Evolutionary conservation across 2,113 vertebrate genomes (phyloP).

Genomic region (Dascyllus trimaculatus): DNA sequence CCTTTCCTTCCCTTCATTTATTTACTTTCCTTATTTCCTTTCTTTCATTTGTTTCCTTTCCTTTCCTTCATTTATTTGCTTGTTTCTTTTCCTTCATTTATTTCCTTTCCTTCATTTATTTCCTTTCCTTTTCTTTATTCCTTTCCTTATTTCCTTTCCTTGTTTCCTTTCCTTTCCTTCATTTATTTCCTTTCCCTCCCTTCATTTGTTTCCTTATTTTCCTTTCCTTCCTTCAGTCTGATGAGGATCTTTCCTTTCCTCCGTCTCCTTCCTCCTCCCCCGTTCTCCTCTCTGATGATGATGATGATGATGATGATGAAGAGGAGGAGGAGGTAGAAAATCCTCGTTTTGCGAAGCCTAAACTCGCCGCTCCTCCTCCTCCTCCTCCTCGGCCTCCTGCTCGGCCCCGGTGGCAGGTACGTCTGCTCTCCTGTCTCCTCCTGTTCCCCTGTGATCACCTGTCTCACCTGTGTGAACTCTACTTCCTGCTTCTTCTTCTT

Average conservation of each 20-base stretch:
- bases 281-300: constrained; percentile 48
- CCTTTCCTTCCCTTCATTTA: too few relatives aligned
- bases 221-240: constrained; percentile 29
- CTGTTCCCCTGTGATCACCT: too few relatives aligned
- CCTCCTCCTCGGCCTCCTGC: constrained; percentile 40
- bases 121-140: too few relatives aligned
- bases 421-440: neutral
- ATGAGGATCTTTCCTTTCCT: constrained; percentile 49
- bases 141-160: too few relatives aligned
- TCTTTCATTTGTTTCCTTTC: too few relatives aligned
- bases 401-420: constrained; percentile 80
- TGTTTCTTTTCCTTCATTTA: too few relatives aligned
- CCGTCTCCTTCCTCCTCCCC: constrained; percentile 53
- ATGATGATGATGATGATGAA: constrained; percentile 41
- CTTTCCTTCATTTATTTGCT: too few relatives aligned
- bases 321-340: constrained; percentile 58
- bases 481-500: constrained; percentile 22
- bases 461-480: neutral
- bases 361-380: constrained; percentile 26
- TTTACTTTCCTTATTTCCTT: too few relatives aligned
- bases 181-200: neutral
- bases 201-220: neutral
- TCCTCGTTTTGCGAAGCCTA: constrained; percentile 81
- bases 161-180: neutral
- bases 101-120: too few relatives aligned